Evolutionary conservation across 2,888 invertebrate genomes (phyloP).

Genomic region (Xestoiulus laeticollis): DNA sequence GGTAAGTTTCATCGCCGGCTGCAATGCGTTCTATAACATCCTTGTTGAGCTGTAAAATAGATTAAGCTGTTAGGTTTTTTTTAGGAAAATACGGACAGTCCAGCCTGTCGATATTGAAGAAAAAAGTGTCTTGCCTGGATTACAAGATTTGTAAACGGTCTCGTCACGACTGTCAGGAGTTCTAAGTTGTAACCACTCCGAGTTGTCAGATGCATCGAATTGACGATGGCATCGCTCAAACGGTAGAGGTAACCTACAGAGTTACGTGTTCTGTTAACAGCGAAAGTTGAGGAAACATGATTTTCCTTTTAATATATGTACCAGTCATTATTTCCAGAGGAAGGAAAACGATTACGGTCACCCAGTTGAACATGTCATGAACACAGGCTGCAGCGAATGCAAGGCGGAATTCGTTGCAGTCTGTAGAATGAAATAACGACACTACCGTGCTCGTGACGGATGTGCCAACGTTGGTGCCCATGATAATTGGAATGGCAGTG

Average conservation of each 20-base stretch:
- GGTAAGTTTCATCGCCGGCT: background rate
- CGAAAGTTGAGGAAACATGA: too few species aligned
- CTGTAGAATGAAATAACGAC: conserved; percentile 64
- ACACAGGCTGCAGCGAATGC: conserved; percentile 70
- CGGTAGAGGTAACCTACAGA: conserved; percentile 63
- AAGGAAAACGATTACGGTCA: conserved; percentile 67
- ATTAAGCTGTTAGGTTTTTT: too few species aligned
- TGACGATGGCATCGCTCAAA: conserved; percentile 62
- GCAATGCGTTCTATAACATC: background rate
- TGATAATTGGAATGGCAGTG: conserved; percentile 68
- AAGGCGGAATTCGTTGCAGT: conserved; percentile 65
- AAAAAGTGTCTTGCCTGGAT: conserved; percentile 60
- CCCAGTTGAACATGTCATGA: conserved; percentile 70
- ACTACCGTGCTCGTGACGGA: conserved; percentile 69
- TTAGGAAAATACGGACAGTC: too few species aligned
- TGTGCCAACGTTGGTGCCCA: conserved; percentile 70
- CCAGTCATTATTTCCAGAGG: conserved; percentile 66
- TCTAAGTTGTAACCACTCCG: conserved; percentile 61
- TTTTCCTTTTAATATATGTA: conserved; percentile 55
- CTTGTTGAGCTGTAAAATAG: conserved; percentile 36
- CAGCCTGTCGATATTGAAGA: too few species aligned
- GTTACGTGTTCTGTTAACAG: background rate
- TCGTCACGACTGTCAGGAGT: conserved; percentile 64
- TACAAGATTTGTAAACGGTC: conserved; percentile 65
- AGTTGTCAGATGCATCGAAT: conserved; percentile 59